A percentile compares a stretch with the other conserved stretches of the same genome.
These are phyloP conservation scores for Drosophila meridionalis DNA, from an alignment of 2,888 invertebrate genomes.

Conservation along the genomic window DNA sequence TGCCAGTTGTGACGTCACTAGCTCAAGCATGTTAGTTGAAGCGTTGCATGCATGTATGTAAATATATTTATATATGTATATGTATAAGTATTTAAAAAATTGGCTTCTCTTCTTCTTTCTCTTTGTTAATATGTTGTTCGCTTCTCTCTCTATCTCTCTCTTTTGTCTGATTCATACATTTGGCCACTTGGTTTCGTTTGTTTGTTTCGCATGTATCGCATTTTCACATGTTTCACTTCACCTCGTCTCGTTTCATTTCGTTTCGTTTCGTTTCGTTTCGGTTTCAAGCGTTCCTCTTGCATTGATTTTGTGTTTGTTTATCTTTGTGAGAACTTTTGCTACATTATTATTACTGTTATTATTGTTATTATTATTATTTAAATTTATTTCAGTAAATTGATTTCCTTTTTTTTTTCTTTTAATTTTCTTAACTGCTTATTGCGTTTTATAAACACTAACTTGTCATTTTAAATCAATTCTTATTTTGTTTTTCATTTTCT, in stretches of 20 bases:
- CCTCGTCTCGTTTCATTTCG: conserved; percentile 29
- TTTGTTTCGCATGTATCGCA: conserved; percentile 18
- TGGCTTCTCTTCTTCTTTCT: conserved; percentile 42
- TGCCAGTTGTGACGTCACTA: conserved; percentile 38
- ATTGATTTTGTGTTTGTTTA: conserved; percentile 13
- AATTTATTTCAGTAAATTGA: conserved; percentile 27
- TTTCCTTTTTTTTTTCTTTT: conserved; percentile 29
- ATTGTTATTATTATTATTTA: conserved; percentile 24
- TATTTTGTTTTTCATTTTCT: conserved; percentile 9
- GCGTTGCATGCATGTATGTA: conserved; percentile 15
- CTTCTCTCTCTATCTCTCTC: conserved; percentile 25
- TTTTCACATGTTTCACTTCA: conserved; percentile 17
- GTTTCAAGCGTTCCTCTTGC: conserved; percentile 40
- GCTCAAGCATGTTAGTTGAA: conserved; percentile 29
- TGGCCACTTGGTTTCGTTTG: conserved; percentile 56
- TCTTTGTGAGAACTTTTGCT: conserved; percentile 69
- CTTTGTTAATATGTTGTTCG: conserved; percentile 3
- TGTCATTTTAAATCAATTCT: conserved; percentile 13
- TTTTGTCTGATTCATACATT: conserved; percentile 42
- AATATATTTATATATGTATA: not conserved
- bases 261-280: conserved; percentile 28
- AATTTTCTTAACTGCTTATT: conserved; percentile 58
- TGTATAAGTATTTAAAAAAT: conserved; percentile 51
- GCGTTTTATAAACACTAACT: conserved; percentile 79
- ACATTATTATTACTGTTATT: conserved; percentile 38